Evolutionary conservation across 1,140 invertebrate species (phyloP).

Genomic region (Panagrolaimus sp.): DNA sequence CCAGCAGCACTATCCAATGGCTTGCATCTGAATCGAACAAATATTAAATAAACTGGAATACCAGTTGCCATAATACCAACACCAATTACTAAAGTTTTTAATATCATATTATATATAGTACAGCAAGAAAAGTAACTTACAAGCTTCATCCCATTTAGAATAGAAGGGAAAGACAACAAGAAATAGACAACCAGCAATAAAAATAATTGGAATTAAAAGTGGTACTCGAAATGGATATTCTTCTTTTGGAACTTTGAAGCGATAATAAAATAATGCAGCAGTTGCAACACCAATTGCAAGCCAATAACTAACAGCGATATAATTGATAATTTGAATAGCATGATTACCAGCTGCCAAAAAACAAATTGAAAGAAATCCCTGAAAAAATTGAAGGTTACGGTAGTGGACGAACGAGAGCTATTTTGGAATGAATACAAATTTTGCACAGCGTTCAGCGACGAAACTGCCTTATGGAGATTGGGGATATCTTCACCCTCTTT

Average conservation of each 20-base stretch:
- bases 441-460: too few relatives aligned
- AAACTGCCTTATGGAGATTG: too few relatives aligned
- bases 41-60: background rate
- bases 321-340: slow-evolving; percentile 89
- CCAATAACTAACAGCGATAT: slow-evolving; percentile 97
- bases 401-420: background rate
- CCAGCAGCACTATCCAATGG: too few relatives aligned
- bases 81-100: background rate
- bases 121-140: slow-evolving; percentile 55
- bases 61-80: background rate
- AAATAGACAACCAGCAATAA: slow-evolving; percentile 81
- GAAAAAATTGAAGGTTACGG: too few relatives aligned
- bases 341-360: slow-evolving; percentile 77
- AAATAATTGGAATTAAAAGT: slow-evolving; percentile 75
- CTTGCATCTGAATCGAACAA: background rate
- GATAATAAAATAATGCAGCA: slow-evolving; percentile 79
- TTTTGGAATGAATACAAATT: too few relatives aligned
- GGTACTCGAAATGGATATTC: slow-evolving; percentile 66
- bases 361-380: slow-evolving; percentile 83
- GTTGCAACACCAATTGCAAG: slow-evolving; percentile 92
- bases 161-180: slow-evolving; percentile 90
- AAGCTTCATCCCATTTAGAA: slow-evolving; percentile 83
- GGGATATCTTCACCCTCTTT: too few relatives aligned
- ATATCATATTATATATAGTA: too few relatives aligned
- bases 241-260: slow-evolving; percentile 80